A percentile compares a stretch with the other conserved stretches of the same genome.
phyloP scores from a whole-genome alignment of 2,888 invertebrate genomes.

The Drosophila sordidapex region DNA sequence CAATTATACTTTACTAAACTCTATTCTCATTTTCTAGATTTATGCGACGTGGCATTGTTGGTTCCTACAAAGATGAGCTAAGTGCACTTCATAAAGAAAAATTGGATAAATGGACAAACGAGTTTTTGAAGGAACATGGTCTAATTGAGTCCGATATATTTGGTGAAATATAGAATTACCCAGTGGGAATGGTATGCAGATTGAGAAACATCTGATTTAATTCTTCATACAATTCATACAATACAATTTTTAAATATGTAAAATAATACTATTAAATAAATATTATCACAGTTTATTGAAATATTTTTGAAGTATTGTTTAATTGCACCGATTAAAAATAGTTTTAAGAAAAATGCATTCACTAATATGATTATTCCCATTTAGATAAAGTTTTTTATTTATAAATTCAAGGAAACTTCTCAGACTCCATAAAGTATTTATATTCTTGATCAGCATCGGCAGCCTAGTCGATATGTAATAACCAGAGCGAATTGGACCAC shows the following conservation, averaged over 20 bases:
- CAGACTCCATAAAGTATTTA: background rate
- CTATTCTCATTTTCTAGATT: constrained; percentile 37
- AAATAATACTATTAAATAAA: background rate
- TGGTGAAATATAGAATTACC: too few relatives aligned
- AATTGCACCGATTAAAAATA: too few relatives aligned
- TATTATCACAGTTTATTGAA: background rate
- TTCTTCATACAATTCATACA: too few relatives aligned
- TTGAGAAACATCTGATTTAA: too few relatives aligned
- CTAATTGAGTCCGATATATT: constrained; percentile 54
- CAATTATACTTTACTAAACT: background rate
- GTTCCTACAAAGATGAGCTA: constrained; percentile 56
- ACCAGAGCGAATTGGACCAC: background rate
- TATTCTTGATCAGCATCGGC: too few relatives aligned
- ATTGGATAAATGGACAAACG: constrained; percentile 46
- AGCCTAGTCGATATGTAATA: background rate
- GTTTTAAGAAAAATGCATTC: too few relatives aligned
- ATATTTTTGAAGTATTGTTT: too few relatives aligned
- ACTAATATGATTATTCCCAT: too few relatives aligned
- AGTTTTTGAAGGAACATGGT: constrained; percentile 30
- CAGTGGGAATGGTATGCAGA: too few relatives aligned
- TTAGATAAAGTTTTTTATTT: too few relatives aligned
- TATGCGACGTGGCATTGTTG: constrained; percentile 61
- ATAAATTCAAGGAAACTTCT: too few relatives aligned
- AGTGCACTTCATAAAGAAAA: constrained; percentile 23
- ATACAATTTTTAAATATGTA: too few relatives aligned